Base-by-base conservation (phyloP, 23 tunicate genomes). In the Phallusia fumigata region DNA sequence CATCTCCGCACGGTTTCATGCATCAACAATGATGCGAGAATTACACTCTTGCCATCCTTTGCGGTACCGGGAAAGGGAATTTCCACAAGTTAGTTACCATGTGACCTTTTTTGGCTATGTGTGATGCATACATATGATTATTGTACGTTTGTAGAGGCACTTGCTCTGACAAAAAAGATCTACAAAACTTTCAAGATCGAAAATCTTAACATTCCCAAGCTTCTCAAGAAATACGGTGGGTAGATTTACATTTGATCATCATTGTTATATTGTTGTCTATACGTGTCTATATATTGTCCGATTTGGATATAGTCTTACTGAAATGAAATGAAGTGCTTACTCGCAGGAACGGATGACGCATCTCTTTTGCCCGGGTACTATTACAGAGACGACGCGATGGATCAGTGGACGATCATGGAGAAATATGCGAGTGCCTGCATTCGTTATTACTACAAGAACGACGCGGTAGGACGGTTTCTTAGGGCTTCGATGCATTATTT, bases 351-450 rank as follows among this genome's bases (percentile, higher is more conserved):
- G 78, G 83, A 76, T 30, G 84, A 86, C 30, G 35, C 49, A 82
- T 65, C 86, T 18, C 36, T 79, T 19, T 53, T 91, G 26, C 96
- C 88, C 3, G 77, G 77, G 28, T 87, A 79, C 73, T 79, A 83
- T 53, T 91, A 86, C 74, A 58, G 96, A 36, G 96, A 91, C 65
- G 96, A 91, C 36, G 88, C 85, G 0, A 36, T 87, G 69, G 58
- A 30, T 13, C 72, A 87, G 6, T 91, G 96, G 96, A 74, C 79
- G n/a, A 30, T 74, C 13, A 80, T 91, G 79, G 84, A 82, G 31
- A 74, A 64, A 32, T 91, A 79, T 13, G 69, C 28, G 15, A 58
- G 69, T 58, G 69, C 69, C 11, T 22, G 26, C 28, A 58, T 58
- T 13, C 69, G 69, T 58, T 16, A 58, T 16, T 58, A 58, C 69